Evolutionary conservation across 2,888 invertebrate genomes (phyloP).

Genomic region (Ametastegia equiseti): DNA sequence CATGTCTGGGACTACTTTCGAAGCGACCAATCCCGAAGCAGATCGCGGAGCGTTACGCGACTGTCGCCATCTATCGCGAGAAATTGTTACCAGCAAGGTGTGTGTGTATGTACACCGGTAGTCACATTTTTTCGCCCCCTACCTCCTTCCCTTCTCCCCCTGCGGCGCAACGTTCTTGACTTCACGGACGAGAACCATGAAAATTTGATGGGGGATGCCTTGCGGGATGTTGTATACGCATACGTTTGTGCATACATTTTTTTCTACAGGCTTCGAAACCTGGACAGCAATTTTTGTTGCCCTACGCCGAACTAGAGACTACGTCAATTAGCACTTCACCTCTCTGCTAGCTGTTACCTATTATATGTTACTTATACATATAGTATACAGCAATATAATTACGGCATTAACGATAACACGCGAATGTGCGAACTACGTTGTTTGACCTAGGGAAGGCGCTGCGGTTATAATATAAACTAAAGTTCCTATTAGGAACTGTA

Average conservation of each 20-base stretch:
- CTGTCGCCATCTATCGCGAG: constrained; percentile 6
- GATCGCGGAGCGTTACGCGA: not conserved
- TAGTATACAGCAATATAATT: not conserved
- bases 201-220: not conserved
- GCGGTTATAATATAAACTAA: not conserved
- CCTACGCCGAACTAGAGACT: not conserved
- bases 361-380: too few species aligned
- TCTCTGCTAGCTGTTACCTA: not conserved
- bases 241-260: not conserved
- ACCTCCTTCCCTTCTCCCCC: not conserved
- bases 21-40: constrained; percentile 68
- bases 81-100: not conserved
- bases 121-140: not conserved
- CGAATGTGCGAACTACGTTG: not conserved
- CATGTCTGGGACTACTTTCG: constrained; percentile 73
- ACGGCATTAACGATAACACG: constrained; percentile 2
- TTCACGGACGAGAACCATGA: not conserved
- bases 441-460: not conserved
- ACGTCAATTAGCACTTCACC: not conserved
- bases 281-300: not conserved
- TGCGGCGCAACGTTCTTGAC: not conserved
- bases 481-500: too few species aligned
- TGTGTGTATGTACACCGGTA: constrained; percentile 4
- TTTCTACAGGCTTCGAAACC: not conserved
- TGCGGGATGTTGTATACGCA: not conserved